Percentiles rank a stretch among this genome's conserved stretches.
These are phyloP conservation scores for Rhagophthalmus giganteus DNA, from an alignment of 2,888 invertebrate species.

Conservation along the genomic window DNA sequence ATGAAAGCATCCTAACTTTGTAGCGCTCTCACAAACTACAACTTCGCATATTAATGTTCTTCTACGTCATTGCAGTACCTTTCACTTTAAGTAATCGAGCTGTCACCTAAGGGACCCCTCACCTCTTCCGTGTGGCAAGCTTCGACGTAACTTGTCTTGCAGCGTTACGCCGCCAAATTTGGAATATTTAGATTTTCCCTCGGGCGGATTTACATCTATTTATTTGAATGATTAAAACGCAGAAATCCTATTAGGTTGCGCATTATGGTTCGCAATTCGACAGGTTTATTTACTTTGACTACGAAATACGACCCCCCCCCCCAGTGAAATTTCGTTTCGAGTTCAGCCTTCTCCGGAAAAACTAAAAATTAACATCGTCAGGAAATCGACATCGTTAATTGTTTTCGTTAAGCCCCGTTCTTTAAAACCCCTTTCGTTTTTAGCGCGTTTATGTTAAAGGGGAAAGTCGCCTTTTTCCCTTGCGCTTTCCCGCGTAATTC, in stretches of 20 bases:
- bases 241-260: too few species aligned
- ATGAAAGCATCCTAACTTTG: slow-evolving; percentile 19
- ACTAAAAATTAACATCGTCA: neutral
- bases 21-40: slow-evolving; percentile 19
- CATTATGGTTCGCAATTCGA: too few species aligned
- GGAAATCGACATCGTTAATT: too few species aligned
- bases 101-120: slow-evolving; percentile 26
- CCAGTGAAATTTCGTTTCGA: neutral
- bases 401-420: neutral
- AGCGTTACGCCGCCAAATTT: slow-evolving; percentile 1
- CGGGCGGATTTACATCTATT: neutral
- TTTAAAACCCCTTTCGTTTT: neutral
- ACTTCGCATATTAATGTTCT: slow-evolving; percentile 23
- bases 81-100: slow-evolving; percentile 25
- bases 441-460: neutral
- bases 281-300: too few species aligned
- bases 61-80: slow-evolving; percentile 16
- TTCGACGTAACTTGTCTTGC: slow-evolving; percentile 13
- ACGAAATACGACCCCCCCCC: neutral
- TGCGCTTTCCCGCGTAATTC: neutral
- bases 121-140: slow-evolving; percentile 19
- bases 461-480: neutral
- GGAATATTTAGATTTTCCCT: neutral
- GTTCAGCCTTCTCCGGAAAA: neutral
- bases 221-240: neutral